These are phyloP conservation scores for Nephrocerus scutellatus DNA, from an alignment of 2,888 invertebrate species.

Conservation along the genomic window DNA sequence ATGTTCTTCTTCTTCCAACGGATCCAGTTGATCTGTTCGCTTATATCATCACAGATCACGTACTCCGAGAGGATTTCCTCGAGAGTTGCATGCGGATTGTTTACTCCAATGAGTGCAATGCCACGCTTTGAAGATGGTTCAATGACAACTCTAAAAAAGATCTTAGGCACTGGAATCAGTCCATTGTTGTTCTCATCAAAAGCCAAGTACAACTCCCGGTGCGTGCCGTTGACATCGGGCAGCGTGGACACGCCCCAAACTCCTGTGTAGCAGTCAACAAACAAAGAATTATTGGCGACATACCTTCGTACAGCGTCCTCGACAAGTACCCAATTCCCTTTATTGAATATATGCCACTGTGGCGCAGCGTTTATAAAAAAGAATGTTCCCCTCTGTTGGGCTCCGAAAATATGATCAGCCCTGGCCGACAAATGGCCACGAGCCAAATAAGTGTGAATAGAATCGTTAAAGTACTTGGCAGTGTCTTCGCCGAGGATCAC, in stretches of 20 bases:
- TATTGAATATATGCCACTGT: slow-evolving; percentile 56
- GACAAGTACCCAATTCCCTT: slow-evolving; percentile 53
- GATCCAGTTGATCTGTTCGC: slow-evolving; percentile 32
- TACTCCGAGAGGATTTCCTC: slow-evolving; percentile 31
- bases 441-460: slow-evolving; percentile 38
- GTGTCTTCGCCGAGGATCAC: slow-evolving; percentile 39
- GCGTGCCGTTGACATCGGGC: slow-evolving; percentile 44
- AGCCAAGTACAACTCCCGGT: slow-evolving; percentile 40
- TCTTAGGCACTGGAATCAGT: slow-evolving; percentile 50
- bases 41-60: slow-evolving; percentile 35
- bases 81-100: slow-evolving; percentile 39
- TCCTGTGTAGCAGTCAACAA: slow-evolving; percentile 52
- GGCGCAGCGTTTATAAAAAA: slow-evolving; percentile 53
- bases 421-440: slow-evolving; percentile 52
- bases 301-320: slow-evolving; percentile 49
- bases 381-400: slow-evolving; percentile 50
- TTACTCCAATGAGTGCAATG: slow-evolving; percentile 50
- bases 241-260: slow-evolving; percentile 52
- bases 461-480: slow-evolving; percentile 29
- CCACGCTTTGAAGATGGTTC: slow-evolving; percentile 46
- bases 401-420: slow-evolving; percentile 50
- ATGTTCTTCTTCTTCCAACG: slow-evolving; percentile 33
- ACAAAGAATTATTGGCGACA: slow-evolving; percentile 38
- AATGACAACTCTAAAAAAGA: slow-evolving; percentile 54
- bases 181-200: slow-evolving; percentile 38